Conservation (phyloP, 2,113 vertebrate genomes). For the Phalacrocorax aristotelis region DNA sequence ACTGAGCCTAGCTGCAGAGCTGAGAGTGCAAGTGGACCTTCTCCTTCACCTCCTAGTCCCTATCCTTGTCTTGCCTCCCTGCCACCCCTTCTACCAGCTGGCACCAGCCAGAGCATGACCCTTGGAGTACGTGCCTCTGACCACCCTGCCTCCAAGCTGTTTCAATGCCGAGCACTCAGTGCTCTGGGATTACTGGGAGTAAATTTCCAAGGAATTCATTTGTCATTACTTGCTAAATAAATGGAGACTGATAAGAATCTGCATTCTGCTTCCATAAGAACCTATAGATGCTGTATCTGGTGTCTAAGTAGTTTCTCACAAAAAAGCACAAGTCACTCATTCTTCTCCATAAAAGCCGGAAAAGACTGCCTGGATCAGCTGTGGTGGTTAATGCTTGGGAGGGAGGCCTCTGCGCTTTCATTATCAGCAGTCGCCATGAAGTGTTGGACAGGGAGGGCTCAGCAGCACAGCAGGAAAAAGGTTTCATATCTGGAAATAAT, state of each 20-base stretch:
- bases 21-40: background rate
- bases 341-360: conserved; percentile 66
- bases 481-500: conserved; percentile 58
- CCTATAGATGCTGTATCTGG: conserved; percentile 32
- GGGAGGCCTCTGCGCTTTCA: conserved; percentile 21
- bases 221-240: conserved; percentile 49
- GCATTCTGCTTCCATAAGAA: conserved; percentile 45
- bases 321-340: conserved; percentile 42
- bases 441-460: conserved; percentile 31
- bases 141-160: background rate
- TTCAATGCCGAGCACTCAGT: background rate
- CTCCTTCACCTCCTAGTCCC: background rate
- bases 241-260: conserved; percentile 58
- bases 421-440: conserved; percentile 52
- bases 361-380: conserved; percentile 57
- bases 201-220: conserved; percentile 55
- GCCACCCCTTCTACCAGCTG: background rate
- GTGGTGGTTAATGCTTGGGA: background rate
- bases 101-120: background rate
- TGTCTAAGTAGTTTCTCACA: conserved; percentile 63
- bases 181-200: background rate
- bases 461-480: conserved; percentile 52
- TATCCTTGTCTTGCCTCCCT: background rate
- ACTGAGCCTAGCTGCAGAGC: background rate
- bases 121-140: conserved; percentile 32